Evolutionary conservation across 2,888 invertebrate genomes (phyloP).

Genomic region (Hirtodrosophila histrioides): DNA sequence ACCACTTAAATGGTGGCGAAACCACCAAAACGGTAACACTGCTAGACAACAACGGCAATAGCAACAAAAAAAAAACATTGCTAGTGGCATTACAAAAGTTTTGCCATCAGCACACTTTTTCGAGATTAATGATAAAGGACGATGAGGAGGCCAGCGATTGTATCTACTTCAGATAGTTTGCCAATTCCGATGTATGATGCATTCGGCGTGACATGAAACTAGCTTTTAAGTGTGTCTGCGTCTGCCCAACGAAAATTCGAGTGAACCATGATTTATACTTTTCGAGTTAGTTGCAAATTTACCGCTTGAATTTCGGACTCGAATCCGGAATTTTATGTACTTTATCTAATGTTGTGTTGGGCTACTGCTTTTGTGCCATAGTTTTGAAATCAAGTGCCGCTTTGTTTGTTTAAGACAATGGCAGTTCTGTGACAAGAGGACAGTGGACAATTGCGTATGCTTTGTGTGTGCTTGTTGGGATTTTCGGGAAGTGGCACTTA

Average conservation of each 20-base stretch:
- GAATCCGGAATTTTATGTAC: background rate
- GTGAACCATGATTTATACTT: conserved; percentile 42
- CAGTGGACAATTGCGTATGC: conserved; percentile 15
- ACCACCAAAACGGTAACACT: no score
- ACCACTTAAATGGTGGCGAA: no score
- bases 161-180: conserved; percentile 4
- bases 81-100: conserved; percentile 56
- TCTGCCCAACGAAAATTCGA: conserved; percentile 40
- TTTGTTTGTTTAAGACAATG: conserved; percentile 32
- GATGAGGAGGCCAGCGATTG: conserved; percentile 22
- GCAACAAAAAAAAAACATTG: conserved; percentile 26
- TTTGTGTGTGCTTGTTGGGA: background rate
- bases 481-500: conserved; percentile 11
- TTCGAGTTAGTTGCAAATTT: conserved; percentile 39
- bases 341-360: conserved; percentile 30
- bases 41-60: conserved; percentile 26
- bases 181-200: conserved; percentile 28
- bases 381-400: conserved; percentile 58
- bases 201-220: conserved; percentile 71
- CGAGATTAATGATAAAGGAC: conserved; percentile 62
- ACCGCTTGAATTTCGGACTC: conserved; percentile 35
- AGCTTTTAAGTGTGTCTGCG: conserved; percentile 74
- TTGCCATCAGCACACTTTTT: conserved; percentile 68
- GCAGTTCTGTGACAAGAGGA: conserved; percentile 16
- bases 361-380: conserved; percentile 31